Percentiles rank a stretch among this genome's conserved stretches.
These are phyloP conservation scores for Silurus asotus DNA, from an alignment of 2,113 vertebrate genomes.

Conservation along the genomic window DNA sequence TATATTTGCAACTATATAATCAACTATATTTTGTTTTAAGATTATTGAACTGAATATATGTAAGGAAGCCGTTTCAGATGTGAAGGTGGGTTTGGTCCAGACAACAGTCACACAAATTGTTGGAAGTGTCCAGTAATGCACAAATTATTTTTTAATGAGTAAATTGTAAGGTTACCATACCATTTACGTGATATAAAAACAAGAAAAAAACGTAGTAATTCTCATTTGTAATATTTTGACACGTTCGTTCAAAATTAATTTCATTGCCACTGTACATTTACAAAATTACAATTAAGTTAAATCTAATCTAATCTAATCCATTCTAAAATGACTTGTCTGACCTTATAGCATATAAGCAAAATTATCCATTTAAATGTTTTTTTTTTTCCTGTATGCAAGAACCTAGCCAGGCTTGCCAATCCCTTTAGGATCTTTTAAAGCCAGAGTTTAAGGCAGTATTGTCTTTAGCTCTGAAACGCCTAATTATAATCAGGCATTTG, in stretches of 20 bases:
- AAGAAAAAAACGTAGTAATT: neutral
- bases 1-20: too few relatives aligned
- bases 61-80: neutral
- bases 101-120: neutral
- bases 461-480: slow-evolving; percentile 49
- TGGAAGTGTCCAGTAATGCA: neutral
- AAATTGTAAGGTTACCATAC: neutral
- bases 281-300: too few relatives aligned
- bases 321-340: neutral
- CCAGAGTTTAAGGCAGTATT: slow-evolving; percentile 49
- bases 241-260: neutral
- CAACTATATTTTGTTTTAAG: neutral
- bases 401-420: neutral
- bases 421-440: slow-evolving; percentile 19
- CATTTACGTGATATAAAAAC: neutral
- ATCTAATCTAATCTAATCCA: too few relatives aligned
- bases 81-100: neutral
- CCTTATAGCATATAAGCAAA: slow-evolving; percentile 11
- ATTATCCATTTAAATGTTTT: neutral
- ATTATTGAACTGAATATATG: neutral
- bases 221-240: neutral
- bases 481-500: slow-evolving; percentile 57
- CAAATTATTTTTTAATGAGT: neutral
- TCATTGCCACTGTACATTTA: too few relatives aligned
- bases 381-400: neutral